Base-by-base conservation (phyloP, 2,113 vertebrate species). In the Bubo bubo region DNA sequence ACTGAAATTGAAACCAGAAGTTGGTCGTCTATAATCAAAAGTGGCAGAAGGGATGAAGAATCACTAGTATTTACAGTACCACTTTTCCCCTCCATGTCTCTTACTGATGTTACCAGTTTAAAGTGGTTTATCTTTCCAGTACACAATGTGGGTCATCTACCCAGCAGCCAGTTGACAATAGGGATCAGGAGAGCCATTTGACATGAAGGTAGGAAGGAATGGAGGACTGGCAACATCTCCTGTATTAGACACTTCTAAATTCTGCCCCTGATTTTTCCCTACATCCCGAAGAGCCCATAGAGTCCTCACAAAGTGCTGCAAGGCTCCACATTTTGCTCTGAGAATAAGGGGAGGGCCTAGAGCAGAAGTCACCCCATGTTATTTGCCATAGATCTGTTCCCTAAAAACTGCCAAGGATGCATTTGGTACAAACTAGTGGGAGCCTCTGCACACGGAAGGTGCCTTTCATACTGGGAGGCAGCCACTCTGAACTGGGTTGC, bases 1-100 rank as follows among this genome's bases (percentile, higher is more conserved):
- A 26, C 49, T 92, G 75, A 92, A 96, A 96, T 35, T 93, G 72
- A 89, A 95, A 95, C 72, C 96, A 96, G 81, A 95, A 95, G 49
- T 81, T 20, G 3, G 56, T 85, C 35, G 55, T 68, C 62, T 68
- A 10, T 84, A 94, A 97, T 66, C 39, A 81, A 95, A 89, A 90
- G 34, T 87, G 93, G 79, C 76, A 79, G 83, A 86, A 95, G 64
- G 52, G 76, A 67, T 88, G 80, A 89, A 92, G 83, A 91, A 81
- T 86, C 9, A 4, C 34, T 50, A 91, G 52, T 50, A 73, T 63
- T 83, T 73, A 70, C n/a, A 76, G 82, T 34, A 37, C 24, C n/a
- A 43, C 52, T 87, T 94, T 89, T 63, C 47, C 22, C 39, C 39
- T 86, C 34, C 14, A 1, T 47, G n/a, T 89, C 47, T 84, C 56